Evolutionary conservation across 2,797 vertebrate species (phyloP).

Genomic region (Chaenodraco wilsoni): DNA sequence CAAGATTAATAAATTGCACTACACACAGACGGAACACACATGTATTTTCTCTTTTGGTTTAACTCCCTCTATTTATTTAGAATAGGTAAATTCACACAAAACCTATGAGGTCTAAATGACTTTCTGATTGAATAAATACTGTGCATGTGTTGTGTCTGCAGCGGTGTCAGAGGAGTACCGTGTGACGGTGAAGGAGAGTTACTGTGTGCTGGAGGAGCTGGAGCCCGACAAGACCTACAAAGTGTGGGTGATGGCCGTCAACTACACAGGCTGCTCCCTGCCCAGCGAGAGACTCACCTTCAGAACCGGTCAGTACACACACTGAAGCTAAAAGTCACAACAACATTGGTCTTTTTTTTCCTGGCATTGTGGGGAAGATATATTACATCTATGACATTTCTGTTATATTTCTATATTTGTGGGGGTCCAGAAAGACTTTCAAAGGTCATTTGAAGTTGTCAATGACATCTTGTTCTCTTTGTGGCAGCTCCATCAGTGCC

Average conservation of each 20-base stretch:
- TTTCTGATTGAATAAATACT: neutral
- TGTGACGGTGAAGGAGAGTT: slow-evolving; percentile 96
- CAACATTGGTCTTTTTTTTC: neutral
- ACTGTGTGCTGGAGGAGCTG: slow-evolving; percentile 94
- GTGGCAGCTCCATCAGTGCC: slow-evolving; percentile 90
- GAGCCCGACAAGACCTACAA: slow-evolving; percentile 92
- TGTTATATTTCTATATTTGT: neutral
- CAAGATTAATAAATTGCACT: too few species aligned
- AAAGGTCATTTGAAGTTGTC: neutral
- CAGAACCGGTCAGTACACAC: slow-evolving; percentile 89
- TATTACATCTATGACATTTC: neutral
- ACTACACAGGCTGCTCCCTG: slow-evolving; percentile 94
- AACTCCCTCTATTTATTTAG: neutral
- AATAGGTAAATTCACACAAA: neutral
- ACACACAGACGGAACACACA: too few species aligned
- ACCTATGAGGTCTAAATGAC: neutral
- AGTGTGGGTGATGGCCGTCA: slow-evolving; percentile 98
- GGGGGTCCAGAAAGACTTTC: neutral
- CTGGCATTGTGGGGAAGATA: neutral
- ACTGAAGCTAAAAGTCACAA: neutral
- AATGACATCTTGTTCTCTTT: slow-evolving; percentile 14
- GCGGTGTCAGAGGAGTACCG: slow-evolving; percentile 95
- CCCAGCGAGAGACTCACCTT: slow-evolving; percentile 92
- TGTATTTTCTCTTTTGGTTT: too few species aligned
- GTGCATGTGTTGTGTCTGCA: slow-evolving; percentile 56